Conservation (phyloP, 2,888 invertebrate species). For the Apamea crenata region DNA sequence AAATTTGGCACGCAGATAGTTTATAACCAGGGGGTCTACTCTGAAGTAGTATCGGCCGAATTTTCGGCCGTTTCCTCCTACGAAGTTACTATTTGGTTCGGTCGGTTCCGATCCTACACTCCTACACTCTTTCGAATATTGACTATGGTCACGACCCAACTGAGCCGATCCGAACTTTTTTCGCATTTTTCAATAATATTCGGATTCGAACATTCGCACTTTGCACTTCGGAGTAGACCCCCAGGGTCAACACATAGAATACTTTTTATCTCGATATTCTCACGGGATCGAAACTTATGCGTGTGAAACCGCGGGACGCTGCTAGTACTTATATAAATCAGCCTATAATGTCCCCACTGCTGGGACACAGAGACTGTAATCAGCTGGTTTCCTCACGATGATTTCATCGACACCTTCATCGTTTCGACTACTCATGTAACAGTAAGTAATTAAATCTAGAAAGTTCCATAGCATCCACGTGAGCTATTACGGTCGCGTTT, state of each 20-base stretch:
- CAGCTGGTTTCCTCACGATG: neutral
- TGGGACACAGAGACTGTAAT: neutral
- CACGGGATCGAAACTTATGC: neutral
- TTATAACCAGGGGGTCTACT: too few species aligned
- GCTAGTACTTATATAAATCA: neutral
- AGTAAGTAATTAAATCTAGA: conserved; percentile 6
- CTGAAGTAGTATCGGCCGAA: too few species aligned
- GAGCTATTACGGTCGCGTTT: neutral
- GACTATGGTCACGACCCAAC: too few species aligned
- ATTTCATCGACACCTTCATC: neutral
- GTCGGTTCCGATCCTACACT: too few species aligned
- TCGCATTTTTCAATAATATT: too few species aligned
- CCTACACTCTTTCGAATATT: too few species aligned
- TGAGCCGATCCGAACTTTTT: too few species aligned
- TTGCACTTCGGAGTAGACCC: too few species aligned
- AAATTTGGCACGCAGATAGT: neutral
- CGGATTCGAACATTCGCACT: too few species aligned
- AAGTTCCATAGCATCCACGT: neutral
- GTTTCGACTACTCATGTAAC: neutral
- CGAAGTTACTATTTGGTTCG: too few species aligned
- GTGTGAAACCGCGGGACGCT: neutral
- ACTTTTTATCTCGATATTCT: neutral
- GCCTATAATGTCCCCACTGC: neutral
- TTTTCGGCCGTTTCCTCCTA: too few species aligned
- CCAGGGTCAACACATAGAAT: neutral